A percentile compares a stretch with the other conserved stretches of the same genome.
Evolutionary conservation across 2,888 invertebrate genomes (phyloP).

Genomic region (Belgica antarctica): DNA sequence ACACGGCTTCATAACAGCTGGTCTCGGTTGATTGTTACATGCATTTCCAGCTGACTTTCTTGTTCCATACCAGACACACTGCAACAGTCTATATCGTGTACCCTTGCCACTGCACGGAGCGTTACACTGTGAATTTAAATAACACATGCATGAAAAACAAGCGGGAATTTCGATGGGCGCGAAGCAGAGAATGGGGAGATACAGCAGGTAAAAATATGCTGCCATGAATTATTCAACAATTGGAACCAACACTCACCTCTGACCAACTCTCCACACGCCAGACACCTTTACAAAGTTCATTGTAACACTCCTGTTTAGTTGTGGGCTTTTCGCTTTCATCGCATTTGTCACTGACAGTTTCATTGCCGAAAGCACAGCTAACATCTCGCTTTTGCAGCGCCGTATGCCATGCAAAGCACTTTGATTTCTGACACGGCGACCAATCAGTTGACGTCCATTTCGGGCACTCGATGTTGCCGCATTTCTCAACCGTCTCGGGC

Average conservation of each 20-base stretch:
- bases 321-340: conserved; percentile 71
- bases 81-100: conserved; percentile 81
- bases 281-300: conserved; percentile 78
- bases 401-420: conserved; percentile 73
- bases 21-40: conserved; percentile 74
- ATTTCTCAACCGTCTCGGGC: conserved; percentile 64
- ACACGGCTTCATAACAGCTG: conserved; percentile 75
- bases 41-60: conserved; percentile 80
- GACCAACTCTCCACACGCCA: conserved; percentile 95
- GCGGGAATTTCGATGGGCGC: too few relatives aligned
- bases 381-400: conserved; percentile 71
- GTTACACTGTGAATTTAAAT: conserved; percentile 65
- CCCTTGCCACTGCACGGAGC: conserved; percentile 80
- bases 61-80: conserved; percentile 89
- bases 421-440: conserved; percentile 69
- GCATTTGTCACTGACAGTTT: conserved; percentile 57
- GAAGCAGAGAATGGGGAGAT: too few relatives aligned
- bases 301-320: conserved; percentile 75
- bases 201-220: background rate
- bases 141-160: conserved; percentile 33
- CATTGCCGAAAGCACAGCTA: conserved; percentile 57
- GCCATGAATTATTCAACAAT: conserved; percentile 25
- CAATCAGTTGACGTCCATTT: conserved; percentile 70
- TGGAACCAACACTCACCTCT: conserved; percentile 62
- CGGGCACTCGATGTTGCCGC: conserved; percentile 69